phyloP scores from a whole-genome alignment of 2,888 invertebrate species.

The Tribolium freemani region DNA sequence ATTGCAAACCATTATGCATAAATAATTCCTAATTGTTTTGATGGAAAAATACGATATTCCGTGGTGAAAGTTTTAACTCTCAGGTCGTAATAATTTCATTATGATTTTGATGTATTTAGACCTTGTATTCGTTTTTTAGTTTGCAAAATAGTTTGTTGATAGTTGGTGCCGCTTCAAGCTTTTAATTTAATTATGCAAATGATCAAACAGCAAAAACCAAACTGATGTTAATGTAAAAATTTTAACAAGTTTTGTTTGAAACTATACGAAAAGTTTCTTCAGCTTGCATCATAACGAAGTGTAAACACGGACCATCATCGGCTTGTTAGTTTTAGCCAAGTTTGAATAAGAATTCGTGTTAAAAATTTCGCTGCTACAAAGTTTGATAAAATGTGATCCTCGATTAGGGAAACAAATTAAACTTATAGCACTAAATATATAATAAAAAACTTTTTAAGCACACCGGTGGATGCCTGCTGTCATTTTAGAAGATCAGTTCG shows the following conservation, averaged over 20 bases:
- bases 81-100: no score
- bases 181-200: neutral
- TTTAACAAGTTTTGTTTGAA: conserved; percentile 1
- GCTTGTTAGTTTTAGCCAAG: neutral
- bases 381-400: conserved; percentile 35
- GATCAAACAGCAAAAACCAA: neutral
- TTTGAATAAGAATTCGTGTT: neutral
- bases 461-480: conserved; percentile 3
- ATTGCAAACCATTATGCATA: no score
- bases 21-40: no score
- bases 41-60: no score
- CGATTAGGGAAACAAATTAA: conserved; percentile 45
- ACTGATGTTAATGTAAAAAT: neutral
- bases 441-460: conserved; percentile 23
- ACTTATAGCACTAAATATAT: conserved; percentile 40
- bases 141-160: no score
- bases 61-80: no score
- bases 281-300: neutral
- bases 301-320: neutral
- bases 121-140: no score
- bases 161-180: no score
- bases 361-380: neutral
- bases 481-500: conserved; percentile 25
- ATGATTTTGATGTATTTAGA: no score
- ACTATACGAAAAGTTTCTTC: neutral